phyloP scores from a whole-genome alignment of 2,888 invertebrate genomes.

The Euspilapteryx auroguttella region DNA sequence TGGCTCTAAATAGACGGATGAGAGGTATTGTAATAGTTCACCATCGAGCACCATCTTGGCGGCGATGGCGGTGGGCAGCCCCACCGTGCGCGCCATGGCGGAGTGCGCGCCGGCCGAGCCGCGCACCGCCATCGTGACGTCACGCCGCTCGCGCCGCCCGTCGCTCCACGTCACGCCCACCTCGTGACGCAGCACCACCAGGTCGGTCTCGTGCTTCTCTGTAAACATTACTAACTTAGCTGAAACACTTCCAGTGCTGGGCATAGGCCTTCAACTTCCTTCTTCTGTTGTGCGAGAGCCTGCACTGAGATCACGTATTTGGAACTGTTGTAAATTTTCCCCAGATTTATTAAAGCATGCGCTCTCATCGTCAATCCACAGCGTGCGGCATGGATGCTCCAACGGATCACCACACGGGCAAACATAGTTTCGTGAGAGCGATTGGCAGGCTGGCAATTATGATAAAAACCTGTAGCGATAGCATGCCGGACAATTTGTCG shows the following conservation, averaged over 20 bases:
- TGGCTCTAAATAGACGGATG: no score
- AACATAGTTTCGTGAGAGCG: no score
- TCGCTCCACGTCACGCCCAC: constrained; percentile 92
- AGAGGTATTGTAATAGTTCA: no score
- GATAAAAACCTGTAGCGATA: no score
- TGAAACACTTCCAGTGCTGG: no score
- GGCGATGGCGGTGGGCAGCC: constrained; percentile 91
- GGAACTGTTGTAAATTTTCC: not conserved
- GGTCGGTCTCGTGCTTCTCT: constrained; percentile 81
- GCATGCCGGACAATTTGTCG: no score
- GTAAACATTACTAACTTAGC: constrained; percentile 33
- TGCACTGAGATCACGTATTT: not conserved
- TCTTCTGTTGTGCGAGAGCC: no score
- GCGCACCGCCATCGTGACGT: constrained; percentile 87
- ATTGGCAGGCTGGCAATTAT: no score
- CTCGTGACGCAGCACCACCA: constrained; percentile 93
- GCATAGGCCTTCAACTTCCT: no score
- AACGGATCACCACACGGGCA: no score
- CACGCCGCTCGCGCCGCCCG: constrained; percentile 77
- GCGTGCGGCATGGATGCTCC: no score
- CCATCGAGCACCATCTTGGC: constrained; percentile 97
- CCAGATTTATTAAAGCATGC: not conserved
- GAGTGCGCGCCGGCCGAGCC: constrained; percentile 82
- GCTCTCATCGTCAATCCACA: no score
- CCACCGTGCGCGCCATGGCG: constrained; percentile 77